phyloP scores from a whole-genome alignment of 1,140 invertebrate species.

The Eciton burchellii region DNA sequence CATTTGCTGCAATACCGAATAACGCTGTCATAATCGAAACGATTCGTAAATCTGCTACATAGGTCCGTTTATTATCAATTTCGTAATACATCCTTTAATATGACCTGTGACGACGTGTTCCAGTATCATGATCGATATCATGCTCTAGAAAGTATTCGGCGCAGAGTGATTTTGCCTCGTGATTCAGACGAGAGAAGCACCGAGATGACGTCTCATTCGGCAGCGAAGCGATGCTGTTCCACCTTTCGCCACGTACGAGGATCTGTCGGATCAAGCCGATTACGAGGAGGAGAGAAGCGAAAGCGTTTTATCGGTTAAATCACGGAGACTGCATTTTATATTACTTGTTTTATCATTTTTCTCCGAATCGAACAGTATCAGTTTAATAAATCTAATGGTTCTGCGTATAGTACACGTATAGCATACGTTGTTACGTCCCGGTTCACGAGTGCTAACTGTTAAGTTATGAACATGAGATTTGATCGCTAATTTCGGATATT shows the following conservation, averaged over 20 bases:
- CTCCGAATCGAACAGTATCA: background rate
- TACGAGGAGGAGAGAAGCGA: background rate
- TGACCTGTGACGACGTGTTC: background rate
- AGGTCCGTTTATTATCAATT: constrained; percentile 63
- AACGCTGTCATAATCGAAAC: constrained; percentile 58
- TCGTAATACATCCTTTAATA: background rate
- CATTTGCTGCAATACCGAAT: constrained; percentile 10
- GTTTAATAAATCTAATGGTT: constrained; percentile 11
- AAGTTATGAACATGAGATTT: no score
- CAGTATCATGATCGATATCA: constrained; percentile 38
- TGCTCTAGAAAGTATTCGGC: constrained; percentile 9
- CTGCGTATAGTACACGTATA: no score
- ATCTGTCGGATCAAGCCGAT: background rate
- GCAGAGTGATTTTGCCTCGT: constrained; percentile 10
- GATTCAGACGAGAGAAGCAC: constrained; percentile 9
- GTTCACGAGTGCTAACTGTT: no score
- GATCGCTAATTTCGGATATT: no score
- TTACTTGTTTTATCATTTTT: background rate
- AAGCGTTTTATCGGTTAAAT: background rate
- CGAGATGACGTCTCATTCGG: constrained; percentile 20
- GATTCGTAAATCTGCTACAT: constrained; percentile 63
- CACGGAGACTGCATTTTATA: background rate
- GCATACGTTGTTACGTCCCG: no score
- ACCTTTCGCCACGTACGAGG: background rate
- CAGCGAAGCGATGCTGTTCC: background rate